Evolutionary conservation across 2,888 invertebrate genomes (phyloP).

Genomic region (Erebia ligea): DNA sequence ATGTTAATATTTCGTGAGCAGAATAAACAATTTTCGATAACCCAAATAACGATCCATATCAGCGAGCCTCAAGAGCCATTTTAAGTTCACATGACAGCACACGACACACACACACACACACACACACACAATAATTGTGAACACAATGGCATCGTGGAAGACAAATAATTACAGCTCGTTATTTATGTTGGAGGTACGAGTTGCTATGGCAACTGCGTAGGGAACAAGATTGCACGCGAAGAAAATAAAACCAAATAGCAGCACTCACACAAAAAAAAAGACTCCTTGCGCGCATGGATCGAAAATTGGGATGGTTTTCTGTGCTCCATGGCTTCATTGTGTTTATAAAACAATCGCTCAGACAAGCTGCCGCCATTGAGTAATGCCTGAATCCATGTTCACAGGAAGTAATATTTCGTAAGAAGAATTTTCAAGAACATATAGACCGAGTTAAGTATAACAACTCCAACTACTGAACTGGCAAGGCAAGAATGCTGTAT

Average conservation of each 20-base stretch:
- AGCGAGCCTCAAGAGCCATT: not conserved
- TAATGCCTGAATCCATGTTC: not conserved
- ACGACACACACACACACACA: too few species aligned
- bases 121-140: too few species aligned
- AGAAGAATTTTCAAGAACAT: not conserved
- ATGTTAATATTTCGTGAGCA: conserved; percentile 41
- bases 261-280: conserved; percentile 7
- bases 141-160: not conserved
- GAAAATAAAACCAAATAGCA: conserved; percentile 2
- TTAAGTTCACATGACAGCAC: not conserved
- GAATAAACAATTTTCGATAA: conserved; percentile 31
- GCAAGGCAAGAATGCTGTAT: too few species aligned
- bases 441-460: not conserved
- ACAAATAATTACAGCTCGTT: not conserved
- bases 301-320: not conserved
- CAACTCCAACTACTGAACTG: not conserved
- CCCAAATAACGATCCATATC: conserved; percentile 27
- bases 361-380: conserved; percentile 8
- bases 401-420: conserved; percentile 13
- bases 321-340: not conserved
- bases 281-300: not conserved
- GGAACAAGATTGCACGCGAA: conserved; percentile 10
- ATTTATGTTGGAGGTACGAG: conserved; percentile 1
- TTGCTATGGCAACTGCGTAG: conserved; percentile 19
- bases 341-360: conserved; percentile 10